Conservation (phyloP, 1,140 invertebrate species). For the Bilobella aurantiaca region DNA sequence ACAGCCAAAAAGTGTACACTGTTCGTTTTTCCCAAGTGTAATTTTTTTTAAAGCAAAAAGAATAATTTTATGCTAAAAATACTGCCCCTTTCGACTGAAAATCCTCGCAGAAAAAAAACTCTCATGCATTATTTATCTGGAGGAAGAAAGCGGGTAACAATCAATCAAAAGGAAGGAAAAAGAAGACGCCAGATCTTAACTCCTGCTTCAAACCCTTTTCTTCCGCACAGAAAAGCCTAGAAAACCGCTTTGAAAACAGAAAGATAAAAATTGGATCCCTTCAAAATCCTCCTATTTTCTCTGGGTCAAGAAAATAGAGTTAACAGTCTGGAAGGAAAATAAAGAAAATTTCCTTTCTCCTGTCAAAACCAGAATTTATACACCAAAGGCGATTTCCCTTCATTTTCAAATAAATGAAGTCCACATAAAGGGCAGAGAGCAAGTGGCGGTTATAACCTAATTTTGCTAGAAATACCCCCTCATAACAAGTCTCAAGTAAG, state of each 20-base stretch:
- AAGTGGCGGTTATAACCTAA: no score
- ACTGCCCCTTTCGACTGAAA: no score
- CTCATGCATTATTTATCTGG: not conserved
- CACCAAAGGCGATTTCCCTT: no score
- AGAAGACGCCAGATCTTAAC: not conserved
- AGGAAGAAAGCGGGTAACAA: not conserved
- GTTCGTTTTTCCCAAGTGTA: no score
- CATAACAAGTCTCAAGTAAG: no score
- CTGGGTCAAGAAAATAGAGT: not conserved
- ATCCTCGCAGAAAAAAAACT: no score
- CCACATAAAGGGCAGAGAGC: constrained; percentile 6
- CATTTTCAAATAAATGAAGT: constrained; percentile 26
- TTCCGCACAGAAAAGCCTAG: no score
- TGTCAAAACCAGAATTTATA: not conserved
- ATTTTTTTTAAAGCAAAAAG: no score
- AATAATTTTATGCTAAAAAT: no score
- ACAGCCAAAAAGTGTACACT: no score
- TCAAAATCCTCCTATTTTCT: not conserved
- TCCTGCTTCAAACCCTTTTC: no score
- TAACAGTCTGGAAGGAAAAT: not conserved
- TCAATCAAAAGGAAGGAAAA: not conserved
- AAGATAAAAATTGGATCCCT: not conserved
- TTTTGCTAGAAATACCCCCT: no score
- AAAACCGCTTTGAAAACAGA: not conserved
- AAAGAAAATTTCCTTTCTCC: not conserved